A percentile compares a stretch with the other conserved stretches of the same genome.
Conservation (phyloP, 2,113 vertebrate genomes). For the Rhynchopsitta pachyrhyncha region DNA sequence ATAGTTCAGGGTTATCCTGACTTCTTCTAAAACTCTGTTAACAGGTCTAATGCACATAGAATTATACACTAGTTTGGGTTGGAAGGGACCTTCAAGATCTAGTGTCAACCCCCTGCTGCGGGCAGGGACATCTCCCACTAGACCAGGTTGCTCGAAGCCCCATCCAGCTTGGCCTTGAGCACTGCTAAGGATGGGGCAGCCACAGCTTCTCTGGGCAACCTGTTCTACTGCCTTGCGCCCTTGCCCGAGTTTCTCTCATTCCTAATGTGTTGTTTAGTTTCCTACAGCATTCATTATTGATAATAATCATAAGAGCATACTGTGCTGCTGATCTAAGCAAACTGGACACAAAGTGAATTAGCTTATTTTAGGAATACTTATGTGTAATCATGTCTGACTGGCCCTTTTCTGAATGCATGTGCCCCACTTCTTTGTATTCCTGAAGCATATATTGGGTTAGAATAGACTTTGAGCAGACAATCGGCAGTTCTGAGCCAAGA, state of each 20-base stretch:
- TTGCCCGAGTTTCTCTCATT: neutral
- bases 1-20: neutral
- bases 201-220: neutral
- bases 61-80: neutral
- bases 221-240: neutral
- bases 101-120: neutral
- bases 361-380: neutral
- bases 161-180: neutral
- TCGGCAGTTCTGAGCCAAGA: neutral
- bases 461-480: neutral
- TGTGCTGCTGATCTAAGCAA: slow-evolving; percentile 24
- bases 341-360: neutral
- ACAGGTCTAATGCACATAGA: neutral
- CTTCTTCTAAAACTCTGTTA: neutral
- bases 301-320: neutral
- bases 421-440: neutral
- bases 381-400: neutral
- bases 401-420: neutral
- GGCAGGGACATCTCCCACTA: neutral
- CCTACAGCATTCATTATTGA: neutral
- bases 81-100: neutral
- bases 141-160: neutral
- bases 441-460: neutral
- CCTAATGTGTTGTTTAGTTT: neutral
- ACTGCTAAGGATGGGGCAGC: neutral